Base-by-base conservation (phyloP, 2,888 invertebrate genomes). In the Yponomeuta evonymella region DNA sequence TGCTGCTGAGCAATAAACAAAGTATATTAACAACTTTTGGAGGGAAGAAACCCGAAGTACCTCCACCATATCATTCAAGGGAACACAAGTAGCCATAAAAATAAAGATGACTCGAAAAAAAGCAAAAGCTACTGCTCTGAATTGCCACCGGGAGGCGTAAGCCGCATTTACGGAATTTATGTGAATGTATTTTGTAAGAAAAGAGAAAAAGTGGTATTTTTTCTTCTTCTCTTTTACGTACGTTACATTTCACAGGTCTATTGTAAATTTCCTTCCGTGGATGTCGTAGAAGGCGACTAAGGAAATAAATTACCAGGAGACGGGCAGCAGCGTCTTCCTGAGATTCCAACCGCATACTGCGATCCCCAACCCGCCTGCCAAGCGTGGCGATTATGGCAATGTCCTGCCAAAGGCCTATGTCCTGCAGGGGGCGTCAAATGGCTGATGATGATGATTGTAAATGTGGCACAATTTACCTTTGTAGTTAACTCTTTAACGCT, bases 151-250 rank as follows among this genome's bases (percentile, higher is more conserved):
- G 75, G 78, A 77, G 75, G 77, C 76, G 77, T 80, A 78, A 82
- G 81, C 80, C 82, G 78, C 81, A 79, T 83, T 84, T 79, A 77
- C 76, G 76, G 79, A 85, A 82, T 84, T 86, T 84, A 86, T 79
- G 82, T 80, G 80, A 81, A 82, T 80, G 79, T 79, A 77, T 78
- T 76, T 81, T 81, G 79, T 81, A 80, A 83, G 63, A 23, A 62
- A 63, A 43, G 36, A 4, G 48, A 33, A 33, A 65, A 33, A 10
- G 65, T 29, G 65, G 11, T 30, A 65, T 65, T 65, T 23, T 23
- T 29, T 33, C n/a, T 0, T 12, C 15, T 23, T 4, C 30, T 65
- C 29, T n/a, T 65, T 29, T 65, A 33, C 29, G 33, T 65, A 29
- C 33, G 65, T 65, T 2, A 30, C 51, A 1, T 58, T 58, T 58